Percentiles rank a stretch among this genome's conserved stretches.
phyloP scores from a whole-genome alignment of 35 echinoderm and acorn worm genomes.

The Anneissia japonica region DNA sequence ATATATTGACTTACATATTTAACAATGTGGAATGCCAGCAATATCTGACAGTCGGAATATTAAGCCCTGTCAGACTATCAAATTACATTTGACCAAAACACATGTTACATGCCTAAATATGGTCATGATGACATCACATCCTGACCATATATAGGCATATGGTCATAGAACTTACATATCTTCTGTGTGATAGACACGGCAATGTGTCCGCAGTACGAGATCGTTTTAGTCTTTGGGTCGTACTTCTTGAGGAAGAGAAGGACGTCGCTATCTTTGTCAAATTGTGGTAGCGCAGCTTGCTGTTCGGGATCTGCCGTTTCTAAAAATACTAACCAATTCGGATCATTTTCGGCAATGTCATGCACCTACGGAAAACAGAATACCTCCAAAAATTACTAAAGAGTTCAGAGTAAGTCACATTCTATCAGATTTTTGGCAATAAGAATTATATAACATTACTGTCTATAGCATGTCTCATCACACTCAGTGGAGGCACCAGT shows the following conservation, averaged over 20 bases:
- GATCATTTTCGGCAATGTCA: conserved; percentile 85
- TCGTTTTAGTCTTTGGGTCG: conserved; percentile 82
- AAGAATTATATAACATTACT: too few relatives aligned
- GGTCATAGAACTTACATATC: conserved; percentile 73
- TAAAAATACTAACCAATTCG: conserved; percentile 87
- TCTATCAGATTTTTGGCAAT: too few relatives aligned
- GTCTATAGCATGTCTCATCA: too few relatives aligned
- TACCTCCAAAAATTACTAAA: too few relatives aligned
- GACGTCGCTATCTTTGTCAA: conserved; percentile 98
- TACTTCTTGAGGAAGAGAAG: conserved; percentile 92
- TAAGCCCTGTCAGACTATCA: too few relatives aligned
- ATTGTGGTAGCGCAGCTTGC: conserved; percentile 43
- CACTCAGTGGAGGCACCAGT: too few relatives aligned
- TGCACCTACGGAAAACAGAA: conserved; percentile 48
- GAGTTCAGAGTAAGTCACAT: too few relatives aligned
- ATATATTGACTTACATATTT: too few relatives aligned
- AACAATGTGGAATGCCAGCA: background rate
- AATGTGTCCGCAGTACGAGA: conserved; percentile 87
- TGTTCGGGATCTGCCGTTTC: conserved; percentile 86
- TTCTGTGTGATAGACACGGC: conserved; percentile 86
- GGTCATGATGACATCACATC: background rate
- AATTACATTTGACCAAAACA: too few relatives aligned
- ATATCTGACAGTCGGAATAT: too few relatives aligned
- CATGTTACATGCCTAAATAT: too few relatives aligned
- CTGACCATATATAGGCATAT: background rate